Percentiles rank a stretch among this genome's conserved stretches.
phyloP scores from a whole-genome alignment of 2,797 vertebrate genomes.

The Yasuhikotakia modesta region DNA sequence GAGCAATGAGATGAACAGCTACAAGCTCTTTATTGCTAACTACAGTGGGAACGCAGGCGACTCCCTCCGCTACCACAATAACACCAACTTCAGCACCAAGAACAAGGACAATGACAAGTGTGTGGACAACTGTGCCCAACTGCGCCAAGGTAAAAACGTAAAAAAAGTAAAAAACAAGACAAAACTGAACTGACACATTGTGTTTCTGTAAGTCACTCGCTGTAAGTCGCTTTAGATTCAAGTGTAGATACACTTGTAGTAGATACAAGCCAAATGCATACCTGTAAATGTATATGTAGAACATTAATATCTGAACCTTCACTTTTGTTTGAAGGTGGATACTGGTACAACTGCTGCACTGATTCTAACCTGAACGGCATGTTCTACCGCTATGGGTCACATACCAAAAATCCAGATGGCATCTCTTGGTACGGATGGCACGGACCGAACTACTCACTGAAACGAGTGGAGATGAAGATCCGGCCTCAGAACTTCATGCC shows the following conservation, averaged over 20 bases:
- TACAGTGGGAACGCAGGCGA: constrained; percentile 88
- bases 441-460: constrained; percentile 91
- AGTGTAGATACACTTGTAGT: too few species aligned
- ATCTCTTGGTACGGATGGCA: constrained; percentile 99
- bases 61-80: constrained; percentile 94
- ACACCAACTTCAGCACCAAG: constrained; percentile 97
- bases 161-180: background rate
- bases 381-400: constrained; percentile 87
- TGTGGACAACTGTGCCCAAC: constrained; percentile 87
- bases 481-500: constrained; percentile 86
- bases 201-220: too few species aligned
- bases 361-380: constrained; percentile 95
- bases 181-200: background rate
- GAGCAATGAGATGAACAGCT: constrained; percentile 90
- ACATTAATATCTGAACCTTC: constrained; percentile 8
- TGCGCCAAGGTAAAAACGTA: constrained; percentile 89
- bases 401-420: constrained; percentile 86
- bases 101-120: constrained; percentile 99
- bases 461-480: constrained; percentile 95
- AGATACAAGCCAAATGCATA: too few species aligned
- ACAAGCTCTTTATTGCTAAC: constrained; percentile 89
- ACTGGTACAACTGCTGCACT: constrained; percentile 99
- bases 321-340: constrained; percentile 82
- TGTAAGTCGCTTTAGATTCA: too few species aligned
- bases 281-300: too few species aligned